Evolutionary conservation across 2,888 invertebrate species (phyloP).

Genomic region (Salpingus planirostris): DNA sequence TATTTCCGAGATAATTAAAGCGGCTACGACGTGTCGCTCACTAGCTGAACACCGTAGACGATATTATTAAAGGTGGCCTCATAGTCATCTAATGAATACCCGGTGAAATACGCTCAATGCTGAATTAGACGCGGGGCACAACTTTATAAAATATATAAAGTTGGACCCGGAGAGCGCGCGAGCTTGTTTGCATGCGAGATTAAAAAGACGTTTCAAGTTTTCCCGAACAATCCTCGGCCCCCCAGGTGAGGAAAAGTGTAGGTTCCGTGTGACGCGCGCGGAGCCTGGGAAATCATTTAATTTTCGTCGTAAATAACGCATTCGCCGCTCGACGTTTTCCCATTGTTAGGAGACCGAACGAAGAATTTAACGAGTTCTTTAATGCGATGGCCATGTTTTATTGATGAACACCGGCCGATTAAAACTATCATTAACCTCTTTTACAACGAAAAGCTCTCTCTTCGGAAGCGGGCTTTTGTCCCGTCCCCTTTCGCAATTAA

Average conservation of each 20-base stretch:
- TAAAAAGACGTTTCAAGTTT: slow-evolving; percentile 33
- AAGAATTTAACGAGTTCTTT: slow-evolving; percentile 19
- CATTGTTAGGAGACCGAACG: slow-evolving; percentile 16
- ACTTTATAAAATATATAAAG: slow-evolving; percentile 21
- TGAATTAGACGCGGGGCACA: slow-evolving; percentile 17
- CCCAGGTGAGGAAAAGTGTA: neutral
- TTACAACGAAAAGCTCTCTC: slow-evolving; percentile 4
- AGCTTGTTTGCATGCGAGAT: slow-evolving; percentile 35
- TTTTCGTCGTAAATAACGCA: slow-evolving; percentile 25
- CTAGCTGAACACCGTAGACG: too few species aligned
- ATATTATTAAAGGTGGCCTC: slow-evolving; percentile 10
- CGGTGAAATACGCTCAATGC: slow-evolving; percentile 24
- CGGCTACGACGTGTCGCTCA: too few species aligned
- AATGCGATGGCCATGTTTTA: slow-evolving; percentile 22
- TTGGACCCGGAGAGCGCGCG: slow-evolving; percentile 13
- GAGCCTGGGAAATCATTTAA: slow-evolving; percentile 28
- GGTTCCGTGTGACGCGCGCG: slow-evolving; percentile 11
- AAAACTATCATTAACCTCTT: slow-evolving; percentile 15
- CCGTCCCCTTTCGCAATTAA: too few species aligned
- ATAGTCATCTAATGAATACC: slow-evolving; percentile 17
- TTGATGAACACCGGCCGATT: slow-evolving; percentile 19
- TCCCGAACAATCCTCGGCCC: slow-evolving; percentile 17
- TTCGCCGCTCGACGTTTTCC: slow-evolving; percentile 12
- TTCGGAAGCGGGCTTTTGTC: neutral
- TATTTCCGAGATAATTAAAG: too few species aligned